These are phyloP conservation scores for Oxyruncus cristatus DNA, from an alignment of 2,113 vertebrate genomes.

Conservation along the genomic window DNA sequence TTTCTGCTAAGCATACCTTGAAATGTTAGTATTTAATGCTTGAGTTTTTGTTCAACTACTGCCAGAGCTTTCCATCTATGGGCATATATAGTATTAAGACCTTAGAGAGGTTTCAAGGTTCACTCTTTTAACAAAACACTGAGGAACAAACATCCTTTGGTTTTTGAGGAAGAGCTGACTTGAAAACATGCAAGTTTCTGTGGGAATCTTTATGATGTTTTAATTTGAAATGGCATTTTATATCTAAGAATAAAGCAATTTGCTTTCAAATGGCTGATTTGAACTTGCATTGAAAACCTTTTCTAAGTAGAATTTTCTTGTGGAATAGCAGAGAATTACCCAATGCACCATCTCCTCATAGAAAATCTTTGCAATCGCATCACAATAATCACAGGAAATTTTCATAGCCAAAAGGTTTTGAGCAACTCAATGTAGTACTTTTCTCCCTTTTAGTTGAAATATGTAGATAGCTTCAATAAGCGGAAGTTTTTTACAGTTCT, in stretches of 20 bases:
- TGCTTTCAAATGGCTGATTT: not conserved
- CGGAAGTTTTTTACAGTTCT: not conserved
- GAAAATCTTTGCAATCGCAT: not conserved
- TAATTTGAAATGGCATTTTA: not conserved
- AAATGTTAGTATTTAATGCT: slow-evolving; percentile 17
- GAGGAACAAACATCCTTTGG: not conserved
- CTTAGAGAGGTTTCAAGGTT: not conserved
- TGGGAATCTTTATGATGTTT: not conserved
- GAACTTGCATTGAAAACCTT: not conserved
- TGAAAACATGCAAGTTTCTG: not conserved
- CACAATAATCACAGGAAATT: not conserved
- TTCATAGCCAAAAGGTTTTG: not conserved
- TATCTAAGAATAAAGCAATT: not conserved
- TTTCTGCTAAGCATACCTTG: not conserved
- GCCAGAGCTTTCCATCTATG: not conserved
- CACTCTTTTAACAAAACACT: not conserved
- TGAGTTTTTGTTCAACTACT: not conserved
- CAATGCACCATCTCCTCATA: not conserved
- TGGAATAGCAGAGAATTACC: not conserved
- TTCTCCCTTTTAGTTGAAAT: not conserved
- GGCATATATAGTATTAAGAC: not conserved
- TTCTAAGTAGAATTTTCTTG: not conserved
- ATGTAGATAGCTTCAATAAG: not conserved
- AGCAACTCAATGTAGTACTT: not conserved
- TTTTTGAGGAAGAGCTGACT: not conserved